These are phyloP conservation scores for Leptatherina wallacei DNA, from an alignment of 2,797 vertebrate genomes.

Conservation along the genomic window DNA sequence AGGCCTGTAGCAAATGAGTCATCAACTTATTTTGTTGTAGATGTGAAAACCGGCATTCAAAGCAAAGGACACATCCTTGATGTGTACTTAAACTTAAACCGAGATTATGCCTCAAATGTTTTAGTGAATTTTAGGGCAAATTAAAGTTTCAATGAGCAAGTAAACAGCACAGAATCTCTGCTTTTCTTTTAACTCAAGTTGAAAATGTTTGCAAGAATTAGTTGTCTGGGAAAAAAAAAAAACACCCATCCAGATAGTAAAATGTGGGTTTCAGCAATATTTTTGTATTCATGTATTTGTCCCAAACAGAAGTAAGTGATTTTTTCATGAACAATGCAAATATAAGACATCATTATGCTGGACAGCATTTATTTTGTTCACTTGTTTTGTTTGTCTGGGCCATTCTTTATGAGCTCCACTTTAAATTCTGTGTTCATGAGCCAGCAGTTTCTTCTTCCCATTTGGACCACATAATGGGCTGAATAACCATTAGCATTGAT, in stretches of 20 bases:
- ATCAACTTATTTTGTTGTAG: neutral
- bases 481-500: conserved; percentile 28
- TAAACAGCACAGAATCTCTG: conserved; percentile 42
- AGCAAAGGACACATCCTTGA: conserved; percentile 40
- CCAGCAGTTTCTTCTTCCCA: neutral
- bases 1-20: neutral
- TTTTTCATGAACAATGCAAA: conserved; percentile 10
- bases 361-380: neutral
- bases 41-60: conserved; percentile 9
- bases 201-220: conserved; percentile 11
- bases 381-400: conserved; percentile 18
- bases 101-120: conserved; percentile 19
- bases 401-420: conserved; percentile 13
- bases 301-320: conserved; percentile 9
- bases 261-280: neutral
- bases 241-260: neutral
- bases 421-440: neutral
- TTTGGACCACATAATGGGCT: conserved; percentile 23
- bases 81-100: conserved; percentile 8
- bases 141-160: conserved; percentile 31
- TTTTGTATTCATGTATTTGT: conserved; percentile 4
- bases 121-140: conserved; percentile 23
- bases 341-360: conserved; percentile 3
- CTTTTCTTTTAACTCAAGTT: conserved; percentile 55
- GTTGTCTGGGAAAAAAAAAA: conserved; percentile 40